Evolutionary conservation across 2,113 vertebrate genomes (phyloP), one percentile per base, ranked within the genome.

Genomic region (Myrmecobius fasciatus): DNA sequence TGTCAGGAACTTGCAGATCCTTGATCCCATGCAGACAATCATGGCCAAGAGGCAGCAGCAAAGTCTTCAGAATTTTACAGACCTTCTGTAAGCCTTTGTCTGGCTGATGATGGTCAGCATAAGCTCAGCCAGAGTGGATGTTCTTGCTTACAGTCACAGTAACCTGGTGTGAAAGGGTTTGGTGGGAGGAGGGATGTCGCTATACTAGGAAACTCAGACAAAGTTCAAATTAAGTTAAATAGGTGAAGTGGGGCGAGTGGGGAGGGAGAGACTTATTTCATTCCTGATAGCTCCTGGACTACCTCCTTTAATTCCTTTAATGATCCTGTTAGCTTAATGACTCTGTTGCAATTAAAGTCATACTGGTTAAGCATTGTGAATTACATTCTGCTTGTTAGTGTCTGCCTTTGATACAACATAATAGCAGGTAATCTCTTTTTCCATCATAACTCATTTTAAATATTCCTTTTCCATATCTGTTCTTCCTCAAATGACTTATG

Each of bases 331-430:
- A 95, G 94, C 92, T 97, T 98, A 97, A 97, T 97, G 96, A 95
- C 95, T 90, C 89, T 92, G 8, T 46, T 94, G 91, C 95, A 96
- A 95, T 97, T 97, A 97, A 97, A 97, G 96, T 94, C 92, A 36
- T 94, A 94, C 97, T 94, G 93, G 90, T 94, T 96, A 96, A 97
- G 93, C 89, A 52, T 93, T 91, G 94, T 96, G 96, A 96, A 95
- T 96, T 97, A 95, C 96, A 97, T 97, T 97, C 95, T 90, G 91
- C 96, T 98, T 92, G 94, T 97, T 96, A 97, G 94, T 89, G 93
- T 60, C 95, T 91, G 96, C 92, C 96, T 96, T 96, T 96, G 97
- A 96, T 96, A 95, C 96, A 96, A 92, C 92, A 89, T 95, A 95
- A 96, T 92, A 97, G 96, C 96, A 92, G 95, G 53, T 91, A 93